A percentile compares a stretch with the other conserved stretches of the same genome.
These are phyloP conservation scores for Lochmaea capreae DNA, from an alignment of 2,888 invertebrate genomes.

Conservation along the genomic window DNA sequence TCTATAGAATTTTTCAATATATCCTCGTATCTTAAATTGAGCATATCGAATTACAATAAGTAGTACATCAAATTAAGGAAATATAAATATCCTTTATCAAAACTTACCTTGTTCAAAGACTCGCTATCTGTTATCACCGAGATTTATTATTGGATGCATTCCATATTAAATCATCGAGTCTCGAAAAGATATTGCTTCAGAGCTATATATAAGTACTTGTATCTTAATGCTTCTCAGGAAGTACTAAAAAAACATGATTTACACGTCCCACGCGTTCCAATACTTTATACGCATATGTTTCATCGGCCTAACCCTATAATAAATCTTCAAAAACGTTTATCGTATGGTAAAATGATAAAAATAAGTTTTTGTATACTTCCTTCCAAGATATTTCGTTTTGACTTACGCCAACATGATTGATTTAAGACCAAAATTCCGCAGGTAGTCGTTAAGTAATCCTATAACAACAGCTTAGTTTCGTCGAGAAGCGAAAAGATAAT, in stretches of 20 bases:
- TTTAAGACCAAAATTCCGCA: no score
- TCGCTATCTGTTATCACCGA: constrained; percentile 2
- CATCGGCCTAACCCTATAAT: background rate
- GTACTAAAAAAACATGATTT: constrained; percentile 18
- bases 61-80: background rate
- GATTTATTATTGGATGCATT: constrained; percentile 7
- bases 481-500: no score
- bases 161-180: background rate
- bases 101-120: constrained; percentile 2
- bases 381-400: background rate
- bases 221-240: constrained; percentile 2
- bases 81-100: background rate
- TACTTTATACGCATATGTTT: background rate
- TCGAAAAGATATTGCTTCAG: background rate
- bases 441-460: no score
- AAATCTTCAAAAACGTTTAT: constrained; percentile 9
- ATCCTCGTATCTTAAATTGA: no score
- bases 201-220: constrained; percentile 10
- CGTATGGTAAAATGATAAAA: background rate
- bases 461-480: no score
- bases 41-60: background rate
- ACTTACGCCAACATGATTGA: no score
- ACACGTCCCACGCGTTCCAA: constrained; percentile 8
- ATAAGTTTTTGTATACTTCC: background rate
- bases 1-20: no score